Evolutionary conservation across 2,113 vertebrate species (phyloP).

Genomic region (Scomber colias): DNA sequence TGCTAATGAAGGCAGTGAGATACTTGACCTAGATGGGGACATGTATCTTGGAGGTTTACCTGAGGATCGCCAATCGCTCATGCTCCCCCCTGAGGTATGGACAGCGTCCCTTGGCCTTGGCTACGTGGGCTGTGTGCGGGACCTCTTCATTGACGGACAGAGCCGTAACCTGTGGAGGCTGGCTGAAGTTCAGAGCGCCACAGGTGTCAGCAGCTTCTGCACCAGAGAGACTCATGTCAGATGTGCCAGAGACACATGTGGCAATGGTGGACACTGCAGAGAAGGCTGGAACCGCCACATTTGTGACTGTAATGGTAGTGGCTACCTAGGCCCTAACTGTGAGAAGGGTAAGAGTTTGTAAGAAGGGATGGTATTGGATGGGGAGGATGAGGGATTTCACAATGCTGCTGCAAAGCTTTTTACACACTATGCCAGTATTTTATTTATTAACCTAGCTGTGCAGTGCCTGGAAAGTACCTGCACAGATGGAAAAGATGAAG

Average conservation of each 20-base stretch:
- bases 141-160: conserved; percentile 93
- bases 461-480: conserved; percentile 39
- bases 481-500: conserved; percentile 30
- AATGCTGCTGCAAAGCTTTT: conserved; percentile 68
- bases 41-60: conserved; percentile 95
- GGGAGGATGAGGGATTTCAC: conserved; percentile 26
- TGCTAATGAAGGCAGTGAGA: conserved; percentile 92
- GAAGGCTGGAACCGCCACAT: conserved; percentile 96
- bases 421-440: conserved; percentile 62
- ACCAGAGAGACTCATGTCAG: conserved; percentile 90
- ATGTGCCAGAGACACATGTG: conserved; percentile 88
- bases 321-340: conserved; percentile 90
- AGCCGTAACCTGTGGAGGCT: conserved; percentile 90
- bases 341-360: conserved; percentile 87
- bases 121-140: conserved; percentile 93
- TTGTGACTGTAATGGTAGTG: conserved; percentile 92
- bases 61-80: conserved; percentile 84
- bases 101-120: conserved; percentile 89
- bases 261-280: conserved; percentile 87
- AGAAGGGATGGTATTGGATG: background rate
- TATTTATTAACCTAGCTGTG: conserved; percentile 65
- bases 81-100: conserved; percentile 92
- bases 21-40: conserved; percentile 92
- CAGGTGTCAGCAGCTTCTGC: conserved; percentile 89
- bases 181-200: conserved; percentile 87